phyloP scores from a whole-genome alignment of 1,140 invertebrate genomes.

The Bilobella aurantiaca region DNA sequence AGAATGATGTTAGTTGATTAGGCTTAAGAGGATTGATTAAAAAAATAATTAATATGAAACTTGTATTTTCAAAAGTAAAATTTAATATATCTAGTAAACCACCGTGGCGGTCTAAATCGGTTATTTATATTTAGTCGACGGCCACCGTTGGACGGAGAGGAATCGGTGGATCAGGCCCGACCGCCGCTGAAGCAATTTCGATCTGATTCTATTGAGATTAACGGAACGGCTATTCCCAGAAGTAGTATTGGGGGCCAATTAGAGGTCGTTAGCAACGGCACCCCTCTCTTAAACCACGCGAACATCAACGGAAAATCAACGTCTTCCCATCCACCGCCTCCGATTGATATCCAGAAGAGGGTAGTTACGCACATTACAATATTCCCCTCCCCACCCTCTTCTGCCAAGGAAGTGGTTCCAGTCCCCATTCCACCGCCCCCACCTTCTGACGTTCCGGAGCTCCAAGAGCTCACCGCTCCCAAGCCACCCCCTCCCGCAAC shows the following conservation, averaged over 20 bases:
- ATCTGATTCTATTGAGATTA: not conserved
- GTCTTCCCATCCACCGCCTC: slow-evolving; percentile 12
- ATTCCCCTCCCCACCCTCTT: slow-evolving; percentile 29
- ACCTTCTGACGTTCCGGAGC: slow-evolving; percentile 20
- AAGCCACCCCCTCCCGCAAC: not conserved
- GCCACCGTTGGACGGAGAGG: slow-evolving; percentile 32
- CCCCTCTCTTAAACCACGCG: not conserved
- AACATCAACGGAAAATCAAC: not conserved
- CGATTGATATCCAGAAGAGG: slow-evolving; percentile 28
- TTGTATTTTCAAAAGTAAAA: too few species aligned
- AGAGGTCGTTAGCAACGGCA: not conserved
- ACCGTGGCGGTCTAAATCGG: too few species aligned
- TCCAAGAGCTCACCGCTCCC: slow-evolving; percentile 8
- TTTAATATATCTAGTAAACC: too few species aligned
- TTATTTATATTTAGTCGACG: slow-evolving; percentile 11
- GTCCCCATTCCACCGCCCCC: too few species aligned
- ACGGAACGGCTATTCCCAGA: not conserved
- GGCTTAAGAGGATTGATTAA: too few species aligned
- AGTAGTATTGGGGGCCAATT: not conserved
- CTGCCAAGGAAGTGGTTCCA: not conserved
- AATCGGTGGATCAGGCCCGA: not conserved
- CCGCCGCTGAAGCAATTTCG: not conserved
- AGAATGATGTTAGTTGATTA: too few species aligned
- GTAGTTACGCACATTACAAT: slow-evolving; percentile 36
- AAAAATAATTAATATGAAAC: too few species aligned